Evolutionary conservation across 2,888 invertebrate genomes (phyloP).

Genomic region (Diplazon laetatorius): DNA sequence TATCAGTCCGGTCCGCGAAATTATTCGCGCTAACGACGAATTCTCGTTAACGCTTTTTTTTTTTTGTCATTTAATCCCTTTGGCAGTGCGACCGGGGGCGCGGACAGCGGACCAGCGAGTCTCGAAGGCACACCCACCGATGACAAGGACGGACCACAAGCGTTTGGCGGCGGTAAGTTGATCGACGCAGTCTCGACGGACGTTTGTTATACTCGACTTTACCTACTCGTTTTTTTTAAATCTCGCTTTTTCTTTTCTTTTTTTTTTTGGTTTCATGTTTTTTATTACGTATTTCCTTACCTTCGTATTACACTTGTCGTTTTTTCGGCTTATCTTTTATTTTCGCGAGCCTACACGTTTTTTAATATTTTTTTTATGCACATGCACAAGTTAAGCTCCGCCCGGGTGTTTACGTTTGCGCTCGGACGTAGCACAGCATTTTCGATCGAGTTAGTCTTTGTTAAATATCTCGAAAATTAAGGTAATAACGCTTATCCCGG

Average conservation of each 20-base stretch:
- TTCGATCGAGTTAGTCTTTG: not conserved
- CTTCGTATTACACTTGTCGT: not conserved
- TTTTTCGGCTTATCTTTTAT: not conserved
- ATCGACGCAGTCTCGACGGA: conserved; percentile 60
- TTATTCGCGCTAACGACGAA: conserved; percentile 28
- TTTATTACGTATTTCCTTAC: not conserved
- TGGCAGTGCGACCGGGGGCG: conserved; percentile 93
- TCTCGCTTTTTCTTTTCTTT: conserved; percentile 1
- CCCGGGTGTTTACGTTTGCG: not conserved
- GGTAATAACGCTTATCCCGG: not conserved
- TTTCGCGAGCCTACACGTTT: conserved; percentile 8
- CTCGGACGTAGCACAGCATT: not conserved
- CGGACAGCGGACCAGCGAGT: conserved; percentile 93
- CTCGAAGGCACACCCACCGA: conserved; percentile 91
- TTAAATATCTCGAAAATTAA: not conserved
- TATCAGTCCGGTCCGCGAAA: conserved; percentile 45
- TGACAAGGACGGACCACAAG: conserved; percentile 88
- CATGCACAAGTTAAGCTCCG: not conserved
- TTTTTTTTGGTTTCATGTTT: not conserved
- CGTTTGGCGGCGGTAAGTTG: conserved; percentile 88
- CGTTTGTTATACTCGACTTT: not conserved
- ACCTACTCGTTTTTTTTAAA: not conserved
- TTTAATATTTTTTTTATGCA: conserved; percentile 59
- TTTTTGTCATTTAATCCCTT: conserved; percentile 40
- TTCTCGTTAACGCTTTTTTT: conserved; percentile 32